Percentiles rank a stretch among this genome's conserved stretches.
Evolutionary conservation across 2,797 vertebrate genomes (phyloP).

Genomic region (Siniperca undulata): DNA sequence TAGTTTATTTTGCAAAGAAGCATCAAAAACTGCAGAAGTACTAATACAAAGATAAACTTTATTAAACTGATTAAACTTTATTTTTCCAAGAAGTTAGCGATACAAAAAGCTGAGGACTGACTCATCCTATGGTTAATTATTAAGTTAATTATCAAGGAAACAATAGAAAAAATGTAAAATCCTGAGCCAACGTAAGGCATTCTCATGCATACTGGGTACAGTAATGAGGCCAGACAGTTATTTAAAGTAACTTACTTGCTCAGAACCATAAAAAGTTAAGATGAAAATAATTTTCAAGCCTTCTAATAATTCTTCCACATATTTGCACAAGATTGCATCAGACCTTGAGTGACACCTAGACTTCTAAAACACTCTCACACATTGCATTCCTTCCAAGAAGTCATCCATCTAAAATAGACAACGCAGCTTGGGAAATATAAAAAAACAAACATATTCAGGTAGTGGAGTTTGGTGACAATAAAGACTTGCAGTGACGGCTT

Average conservation of each 20-base stretch:
- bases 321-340: constrained; percentile 77
- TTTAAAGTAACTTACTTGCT: constrained; percentile 56
- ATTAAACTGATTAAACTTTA: too few relatives aligned
- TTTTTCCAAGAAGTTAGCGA: background rate
- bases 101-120: background rate
- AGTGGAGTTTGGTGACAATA: constrained; percentile 28
- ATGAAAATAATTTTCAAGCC: constrained; percentile 49
- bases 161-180: background rate
- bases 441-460: constrained; percentile 13
- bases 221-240: constrained; percentile 47
- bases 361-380: constrained; percentile 41
- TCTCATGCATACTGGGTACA: constrained; percentile 25
- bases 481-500: constrained; percentile 29
- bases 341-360: constrained; percentile 62
- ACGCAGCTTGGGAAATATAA: constrained; percentile 25
- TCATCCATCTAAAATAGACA: constrained; percentile 52
- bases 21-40: too few relatives aligned
- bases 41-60: too few relatives aligned
- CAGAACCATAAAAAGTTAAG: constrained; percentile 51
- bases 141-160: constrained; percentile 43
- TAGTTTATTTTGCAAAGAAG: background rate
- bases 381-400: constrained; percentile 44
- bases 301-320: constrained; percentile 54
- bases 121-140: background rate
- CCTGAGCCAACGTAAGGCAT: constrained; percentile 15